phyloP scores from a whole-genome alignment of 2,888 invertebrate species.

The Notodonta dromedarius region DNA sequence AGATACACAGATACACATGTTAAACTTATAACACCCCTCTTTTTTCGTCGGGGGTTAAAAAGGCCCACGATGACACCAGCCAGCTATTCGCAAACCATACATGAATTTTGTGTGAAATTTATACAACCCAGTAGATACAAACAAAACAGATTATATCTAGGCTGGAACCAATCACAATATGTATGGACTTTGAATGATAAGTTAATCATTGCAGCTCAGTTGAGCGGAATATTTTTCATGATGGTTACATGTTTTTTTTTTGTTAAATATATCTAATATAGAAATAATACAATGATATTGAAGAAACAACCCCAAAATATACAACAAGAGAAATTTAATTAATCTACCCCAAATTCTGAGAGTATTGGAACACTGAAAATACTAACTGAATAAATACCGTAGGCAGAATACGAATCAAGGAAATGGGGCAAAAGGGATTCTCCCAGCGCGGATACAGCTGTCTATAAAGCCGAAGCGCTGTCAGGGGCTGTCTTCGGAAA shows the following conservation, averaged over 20 bases:
- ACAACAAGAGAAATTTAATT: neutral
- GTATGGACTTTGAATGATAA: conserved; percentile 1
- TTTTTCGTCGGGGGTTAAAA: too few relatives aligned
- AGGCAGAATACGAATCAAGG: conserved; percentile 32
- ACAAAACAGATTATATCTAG: conserved; percentile 18
- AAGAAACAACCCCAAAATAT: too few relatives aligned
- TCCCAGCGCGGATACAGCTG: conserved; percentile 48
- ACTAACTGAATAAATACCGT: conserved; percentile 23
- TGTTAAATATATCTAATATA: too few relatives aligned
- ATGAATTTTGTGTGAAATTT: conserved; percentile 40
- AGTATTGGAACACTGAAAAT: conserved; percentile 8
- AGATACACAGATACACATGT: too few relatives aligned
- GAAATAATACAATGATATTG: too few relatives aligned
- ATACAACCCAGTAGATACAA: conserved; percentile 33
- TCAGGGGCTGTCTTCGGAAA: conserved; percentile 38
- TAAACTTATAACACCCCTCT: too few relatives aligned
- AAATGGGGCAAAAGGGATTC: conserved; percentile 39
- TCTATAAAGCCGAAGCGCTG: conserved; percentile 43
- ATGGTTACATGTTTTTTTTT: too few relatives aligned
- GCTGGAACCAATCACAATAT: conserved; percentile 12
- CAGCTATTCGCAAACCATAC: conserved; percentile 19
- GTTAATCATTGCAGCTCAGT: neutral
- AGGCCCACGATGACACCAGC: conserved; percentile 40
- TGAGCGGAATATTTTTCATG: too few relatives aligned
- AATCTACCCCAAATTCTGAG: neutral